Evolutionary conservation across 2,797 vertebrate genomes (phyloP).

Genomic region (Malurus leucopterus): DNA sequence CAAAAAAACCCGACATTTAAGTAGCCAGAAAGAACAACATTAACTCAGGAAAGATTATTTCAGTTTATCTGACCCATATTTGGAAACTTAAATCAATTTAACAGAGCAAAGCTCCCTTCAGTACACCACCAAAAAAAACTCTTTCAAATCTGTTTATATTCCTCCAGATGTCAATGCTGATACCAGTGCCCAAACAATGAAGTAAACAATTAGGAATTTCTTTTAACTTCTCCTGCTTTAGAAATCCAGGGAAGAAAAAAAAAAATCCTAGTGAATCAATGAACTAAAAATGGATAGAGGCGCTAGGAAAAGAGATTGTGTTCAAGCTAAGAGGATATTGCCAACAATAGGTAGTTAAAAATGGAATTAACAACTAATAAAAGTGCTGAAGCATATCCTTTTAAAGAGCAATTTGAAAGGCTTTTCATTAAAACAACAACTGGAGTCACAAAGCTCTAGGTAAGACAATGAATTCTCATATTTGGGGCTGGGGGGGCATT

Average conservation of each 20-base stretch:
- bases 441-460: not conserved
- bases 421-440: slow-evolving; percentile 37
- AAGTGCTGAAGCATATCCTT: slow-evolving; percentile 30
- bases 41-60: slow-evolving; percentile 18
- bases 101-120: not conserved
- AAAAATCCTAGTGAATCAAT: slow-evolving; percentile 1
- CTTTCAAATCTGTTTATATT: slow-evolving; percentile 50
- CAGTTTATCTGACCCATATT: not conserved
- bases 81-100: slow-evolving; percentile 19
- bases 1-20: not conserved
- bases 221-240: slow-evolving; percentile 57
- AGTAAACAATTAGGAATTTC: slow-evolving; percentile 61
- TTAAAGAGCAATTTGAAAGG: slow-evolving; percentile 38
- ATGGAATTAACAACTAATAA: slow-evolving; percentile 57
- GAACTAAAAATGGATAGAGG: slow-evolving; percentile 39
- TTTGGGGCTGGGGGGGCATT: not conserved
- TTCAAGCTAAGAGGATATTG: slow-evolving; percentile 47
- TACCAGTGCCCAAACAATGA: slow-evolving; percentile 65
- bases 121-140: not conserved
- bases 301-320: not conserved
- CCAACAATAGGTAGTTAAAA: slow-evolving; percentile 60
- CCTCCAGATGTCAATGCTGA: slow-evolving; percentile 56
- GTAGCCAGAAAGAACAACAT: not conserved
- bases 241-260: slow-evolving; percentile 44
- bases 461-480: not conserved